Evolutionary conservation across 2,797 vertebrate species (phyloP).

Genomic region (Diplodus sargus): DNA sequence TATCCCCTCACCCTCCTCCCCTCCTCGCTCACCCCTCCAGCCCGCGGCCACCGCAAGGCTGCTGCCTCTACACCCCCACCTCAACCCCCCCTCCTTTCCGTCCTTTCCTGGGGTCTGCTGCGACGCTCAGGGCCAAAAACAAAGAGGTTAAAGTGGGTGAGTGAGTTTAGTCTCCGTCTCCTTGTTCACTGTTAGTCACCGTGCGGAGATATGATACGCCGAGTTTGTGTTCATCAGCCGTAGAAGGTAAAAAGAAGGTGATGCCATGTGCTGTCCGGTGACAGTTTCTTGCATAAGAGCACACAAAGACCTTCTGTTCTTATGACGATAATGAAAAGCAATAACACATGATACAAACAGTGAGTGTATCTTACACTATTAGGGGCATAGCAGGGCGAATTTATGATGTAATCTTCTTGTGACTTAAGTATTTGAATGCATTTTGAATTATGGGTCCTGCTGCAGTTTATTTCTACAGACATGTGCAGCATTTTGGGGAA

Average conservation of each 20-base stretch:
- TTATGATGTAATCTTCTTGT: not conserved
- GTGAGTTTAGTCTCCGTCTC: slow-evolving; percentile 48
- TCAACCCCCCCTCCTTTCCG: not conserved
- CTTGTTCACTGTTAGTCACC: slow-evolving; percentile 42
- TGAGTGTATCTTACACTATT: not conserved
- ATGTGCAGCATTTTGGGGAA: not conserved
- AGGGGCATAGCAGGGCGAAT: not conserved
- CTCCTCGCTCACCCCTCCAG: slow-evolving; percentile 57
- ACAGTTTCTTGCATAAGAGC: no score
- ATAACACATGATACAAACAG: not conserved
- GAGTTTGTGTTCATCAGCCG: not conserved
- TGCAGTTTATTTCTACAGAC: not conserved
- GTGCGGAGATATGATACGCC: slow-evolving; percentile 33
- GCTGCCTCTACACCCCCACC: slow-evolving; percentile 24
- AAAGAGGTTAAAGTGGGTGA: slow-evolving; percentile 73
- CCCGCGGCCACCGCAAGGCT: slow-evolving; percentile 70
- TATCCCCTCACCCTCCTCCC: slow-evolving; percentile 88
- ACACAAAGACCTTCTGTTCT: not conserved
- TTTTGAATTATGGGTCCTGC: not conserved
- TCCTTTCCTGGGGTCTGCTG: slow-evolving; percentile 62
- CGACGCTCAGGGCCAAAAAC: slow-evolving; percentile 48
- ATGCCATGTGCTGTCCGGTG: not conserved
- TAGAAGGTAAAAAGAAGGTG: not conserved
- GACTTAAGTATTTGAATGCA: not conserved
- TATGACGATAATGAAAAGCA: no score